Evolutionary conservation across 1,140 invertebrate genomes (phyloP), one percentile per base, ranked within the genome.

Genomic region (Lycorma delicatula): DNA sequence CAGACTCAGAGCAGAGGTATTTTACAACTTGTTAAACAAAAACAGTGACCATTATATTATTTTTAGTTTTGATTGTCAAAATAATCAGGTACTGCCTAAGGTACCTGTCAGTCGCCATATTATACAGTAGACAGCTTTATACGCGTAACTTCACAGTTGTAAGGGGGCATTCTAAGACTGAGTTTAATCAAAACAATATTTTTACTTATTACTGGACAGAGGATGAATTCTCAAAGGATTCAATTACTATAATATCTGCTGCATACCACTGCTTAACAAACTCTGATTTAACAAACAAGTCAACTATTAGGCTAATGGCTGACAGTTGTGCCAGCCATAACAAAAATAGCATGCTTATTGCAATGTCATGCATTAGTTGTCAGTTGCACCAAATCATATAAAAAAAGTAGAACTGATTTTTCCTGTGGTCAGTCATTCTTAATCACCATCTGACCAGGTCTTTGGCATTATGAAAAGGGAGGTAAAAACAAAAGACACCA

Each of bases 81-180:
- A 34, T 9, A 34, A 34, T 34, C 31, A 9, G 31, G 9, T n/a
- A 9, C 31, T 34, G n/a, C 31, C 31, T n/a, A 34, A 34, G n/a
- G 9, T 34, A n/a, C 31, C 31, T 9, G 31, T 9, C n/a, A 9
- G n/a, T 9, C 9, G 31, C 31, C n/a, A n/a, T 34, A n/a, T 34
- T 9, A 9, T 34, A 53, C 28, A 34, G 13, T 7, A 54, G 64
- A 25, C 68, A 71, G 47, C 36, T 70, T 12, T 66, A 69, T 53
- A 49, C 65, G n/a, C 66, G 65, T 44, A 68, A 71, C 50, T 68
- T 70, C 48, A 66, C 64, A 11, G 63, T 68, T 27, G 64, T 64
- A 9, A 41, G 55, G 51, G 66, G 66, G 11, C 31, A 20, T 46
- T 64, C 66, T n/a, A 60, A 31, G 18, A 28, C 60, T 25, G 46